Conservation (phyloP, 2,888 invertebrate species). For the Ochropleura plecta region DNA sequence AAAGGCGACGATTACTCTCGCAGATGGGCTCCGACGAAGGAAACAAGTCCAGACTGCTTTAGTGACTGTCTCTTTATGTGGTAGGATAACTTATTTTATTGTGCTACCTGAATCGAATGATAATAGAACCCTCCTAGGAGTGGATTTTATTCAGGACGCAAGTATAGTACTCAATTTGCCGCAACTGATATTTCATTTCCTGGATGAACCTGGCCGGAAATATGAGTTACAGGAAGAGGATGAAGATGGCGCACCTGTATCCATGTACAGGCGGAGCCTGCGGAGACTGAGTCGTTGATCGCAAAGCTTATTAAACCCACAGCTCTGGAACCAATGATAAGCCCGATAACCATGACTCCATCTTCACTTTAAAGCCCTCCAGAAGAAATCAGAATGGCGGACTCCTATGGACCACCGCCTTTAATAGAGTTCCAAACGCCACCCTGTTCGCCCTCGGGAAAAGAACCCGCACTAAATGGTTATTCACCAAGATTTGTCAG, state of each 20-base stretch:
- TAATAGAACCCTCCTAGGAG: slow-evolving; percentile 13
- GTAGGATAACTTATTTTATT: slow-evolving; percentile 9
- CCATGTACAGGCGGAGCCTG: not conserved
- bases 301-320: not conserved
- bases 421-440: too few relatives aligned
- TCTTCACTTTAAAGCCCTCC: not conserved
- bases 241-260: slow-evolving; percentile 1
- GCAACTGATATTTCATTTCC: not conserved
- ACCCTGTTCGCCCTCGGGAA: not conserved
- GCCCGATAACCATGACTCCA: slow-evolving; percentile 12
- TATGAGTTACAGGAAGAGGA: not conserved
- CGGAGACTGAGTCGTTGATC: not conserved
- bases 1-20: too few relatives aligned
- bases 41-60: not conserved
- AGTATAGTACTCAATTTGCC: not conserved
- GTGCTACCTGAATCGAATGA: slow-evolving; percentile 15
- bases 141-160: not conserved
- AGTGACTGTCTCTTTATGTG: not conserved
- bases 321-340: slow-evolving; percentile 1
- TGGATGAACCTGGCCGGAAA: not conserved
- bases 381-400: not conserved
- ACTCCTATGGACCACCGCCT: not conserved
- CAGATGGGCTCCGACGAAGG: too few relatives aligned
- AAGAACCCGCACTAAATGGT: not conserved
- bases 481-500: slow-evolving; percentile 27